phyloP scores from a whole-genome alignment of 2,113 vertebrate species.

The Corythornis cristatus region DNA sequence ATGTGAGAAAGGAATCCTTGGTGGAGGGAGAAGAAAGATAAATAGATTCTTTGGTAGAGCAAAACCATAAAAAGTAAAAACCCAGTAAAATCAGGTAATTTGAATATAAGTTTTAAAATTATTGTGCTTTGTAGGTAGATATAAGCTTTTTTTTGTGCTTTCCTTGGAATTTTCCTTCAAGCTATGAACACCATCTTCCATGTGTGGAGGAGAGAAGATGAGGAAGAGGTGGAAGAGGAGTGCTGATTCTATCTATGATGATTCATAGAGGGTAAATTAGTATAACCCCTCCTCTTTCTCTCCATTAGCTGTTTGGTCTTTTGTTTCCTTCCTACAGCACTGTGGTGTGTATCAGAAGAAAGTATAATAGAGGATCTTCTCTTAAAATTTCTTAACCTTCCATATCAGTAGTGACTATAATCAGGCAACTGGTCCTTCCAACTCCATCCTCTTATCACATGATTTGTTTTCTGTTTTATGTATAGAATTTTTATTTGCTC shows the following conservation, averaged over 20 bases:
- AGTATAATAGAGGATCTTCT: background rate
- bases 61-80: background rate
- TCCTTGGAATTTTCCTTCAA: background rate
- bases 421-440: fast-evolving
- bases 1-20: background rate
- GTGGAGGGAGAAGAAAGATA: background rate
- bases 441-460: background rate
- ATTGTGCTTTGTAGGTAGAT: background rate
- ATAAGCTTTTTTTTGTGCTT: background rate
- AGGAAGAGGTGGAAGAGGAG: background rate
- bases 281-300: background rate
- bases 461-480: background rate
- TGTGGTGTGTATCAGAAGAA: background rate
- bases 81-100: background rate
- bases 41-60: background rate
- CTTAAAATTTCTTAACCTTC: background rate
- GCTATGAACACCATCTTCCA: background rate
- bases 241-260: background rate
- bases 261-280: background rate
- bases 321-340: background rate
- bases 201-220: background rate
- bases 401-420: background rate
- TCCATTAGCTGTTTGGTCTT: background rate
- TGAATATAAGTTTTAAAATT: background rate
- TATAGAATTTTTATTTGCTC: background rate